Evolutionary conservation across 2,113 vertebrate species (phyloP).

Genomic region (Telmatochromis sp.): DNA sequence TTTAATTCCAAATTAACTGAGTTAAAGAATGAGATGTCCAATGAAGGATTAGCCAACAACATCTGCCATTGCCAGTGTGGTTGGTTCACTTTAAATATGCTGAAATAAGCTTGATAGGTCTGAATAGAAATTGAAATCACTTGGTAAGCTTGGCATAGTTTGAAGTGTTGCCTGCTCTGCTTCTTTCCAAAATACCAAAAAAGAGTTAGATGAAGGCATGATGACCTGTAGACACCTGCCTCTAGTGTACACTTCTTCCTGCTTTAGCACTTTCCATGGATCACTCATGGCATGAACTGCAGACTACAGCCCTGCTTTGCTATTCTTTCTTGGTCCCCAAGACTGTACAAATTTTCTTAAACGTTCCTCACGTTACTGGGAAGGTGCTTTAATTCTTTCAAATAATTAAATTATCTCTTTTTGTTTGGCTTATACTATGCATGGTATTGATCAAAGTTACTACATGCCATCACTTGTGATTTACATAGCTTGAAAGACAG

Average conservation of each 20-base stretch:
- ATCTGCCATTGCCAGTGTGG: background rate
- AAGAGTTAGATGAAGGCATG: constrained; percentile 37
- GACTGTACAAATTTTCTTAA: background rate
- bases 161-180: constrained; percentile 18
- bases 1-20: background rate
- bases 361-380: background rate
- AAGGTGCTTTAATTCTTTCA: background rate
- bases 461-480: background rate
- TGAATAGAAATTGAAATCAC: constrained; percentile 22
- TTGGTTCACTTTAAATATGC: background rate
- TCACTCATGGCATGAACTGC: constrained; percentile 20
- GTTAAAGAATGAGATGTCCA: background rate
- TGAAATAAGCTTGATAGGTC: background rate
- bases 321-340: background rate
- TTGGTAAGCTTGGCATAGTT: constrained; percentile 22
- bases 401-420: background rate
- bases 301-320: background rate
- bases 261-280: constrained; percentile 27
- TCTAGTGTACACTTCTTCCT: constrained; percentile 6
- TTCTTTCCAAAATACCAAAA: constrained; percentile 10
- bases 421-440: background rate
- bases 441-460: background rate
- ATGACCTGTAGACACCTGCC: constrained; percentile 25
- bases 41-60: background rate
- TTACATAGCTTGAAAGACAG: background rate